Evolutionary conservation across 2,888 invertebrate species (phyloP), one percentile per base, ranked within the genome.

Genomic region (Nycteola revayana): DNA sequence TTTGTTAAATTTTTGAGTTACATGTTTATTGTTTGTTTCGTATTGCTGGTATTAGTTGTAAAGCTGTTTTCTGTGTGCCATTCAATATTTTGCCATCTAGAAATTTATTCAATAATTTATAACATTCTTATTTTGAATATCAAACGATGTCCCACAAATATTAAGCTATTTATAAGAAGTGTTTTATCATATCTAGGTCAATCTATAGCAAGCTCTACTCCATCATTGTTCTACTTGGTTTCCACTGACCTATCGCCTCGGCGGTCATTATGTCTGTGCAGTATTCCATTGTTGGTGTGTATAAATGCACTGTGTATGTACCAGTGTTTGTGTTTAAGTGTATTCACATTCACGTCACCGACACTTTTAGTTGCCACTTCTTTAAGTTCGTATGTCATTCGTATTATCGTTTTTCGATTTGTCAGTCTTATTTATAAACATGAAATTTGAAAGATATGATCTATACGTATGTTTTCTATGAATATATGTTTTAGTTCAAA

Each of bases 231-330:
- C 49, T 45, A 52, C 51, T 35, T 28, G 36, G 38, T 9, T 46
- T 40, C 28, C 67, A 86, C 86, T 84, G 79, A 87, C 87, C 87
- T 86, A 87, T 75, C 38, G 84, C 85, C 58, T 85, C 86, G 51
- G 68, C 59, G 42, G 74, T 75, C 79, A 86, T 70, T 60, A 75
- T 76, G 62, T 78, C 75, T 71, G 74, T 77, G 55, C 72, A 52
- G 66, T 75, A 75, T 77, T 72, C 72, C 83, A 82, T 84, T 55
- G 62, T 78, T 71, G 63, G 46, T 67, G 50, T 58, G 50, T 56
- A 34, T 36, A 38, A 29, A 28, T 25, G 35, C 43, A 51, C 47
- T 41, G 22, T 45, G 42, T 37, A 32, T 38, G 11, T 50, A 43
- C 29, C 48, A 51, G 46, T 14, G 3, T 46, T 34, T 43, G 26